Evolutionary conservation across 2,888 invertebrate genomes (phyloP), one percentile per base, ranked within the genome.

Genomic region (Eupithecia subumbrata): DNA sequence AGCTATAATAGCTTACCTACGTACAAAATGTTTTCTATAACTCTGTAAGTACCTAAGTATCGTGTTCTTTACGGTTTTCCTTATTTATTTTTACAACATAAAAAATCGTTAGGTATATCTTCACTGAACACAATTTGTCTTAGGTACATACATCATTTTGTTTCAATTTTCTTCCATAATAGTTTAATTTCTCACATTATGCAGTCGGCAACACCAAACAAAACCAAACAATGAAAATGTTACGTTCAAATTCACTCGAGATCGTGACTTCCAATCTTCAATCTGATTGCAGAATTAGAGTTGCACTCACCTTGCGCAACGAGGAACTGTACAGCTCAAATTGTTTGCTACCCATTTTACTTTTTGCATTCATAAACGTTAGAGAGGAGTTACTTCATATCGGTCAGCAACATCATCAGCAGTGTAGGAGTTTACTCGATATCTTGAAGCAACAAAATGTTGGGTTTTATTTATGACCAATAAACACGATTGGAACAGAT

Each of bases 241-340:
- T 64, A 64, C 30, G 34, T 64, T 34, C 34, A 37, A 60, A 18
- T 63, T 69, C 64, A 56, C 63, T 64, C 25, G 5, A 60, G 71
- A 72, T 74, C 76, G 76, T 76, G 76, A 76, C 74, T 74, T 60
- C 25, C 60, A 60, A 60, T 60, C 60, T 69, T 74, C 37, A 66
- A 71, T 73, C 76, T 71, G 68, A 64, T 66, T 76, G 56, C 56
- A 69, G 56, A 66, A 69, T 60, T 74, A 76, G 66, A 72, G 71
- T 72, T 22, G 72, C 66, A 72, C 56, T 76, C 74, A 45, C 43
- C 40, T 74, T 76, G 72, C 74, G 69, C 48, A 76, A 76, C 69
- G 64, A 69, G 76, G 76, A 76, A 76, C 71, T 76, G n/a, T 14
- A 22, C 30, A 34, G 30, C 3, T 64, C 34, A 34, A 34, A 64